phyloP scores from a whole-genome alignment of 2,113 vertebrate species.

The Aptenodytes patagonicus region DNA sequence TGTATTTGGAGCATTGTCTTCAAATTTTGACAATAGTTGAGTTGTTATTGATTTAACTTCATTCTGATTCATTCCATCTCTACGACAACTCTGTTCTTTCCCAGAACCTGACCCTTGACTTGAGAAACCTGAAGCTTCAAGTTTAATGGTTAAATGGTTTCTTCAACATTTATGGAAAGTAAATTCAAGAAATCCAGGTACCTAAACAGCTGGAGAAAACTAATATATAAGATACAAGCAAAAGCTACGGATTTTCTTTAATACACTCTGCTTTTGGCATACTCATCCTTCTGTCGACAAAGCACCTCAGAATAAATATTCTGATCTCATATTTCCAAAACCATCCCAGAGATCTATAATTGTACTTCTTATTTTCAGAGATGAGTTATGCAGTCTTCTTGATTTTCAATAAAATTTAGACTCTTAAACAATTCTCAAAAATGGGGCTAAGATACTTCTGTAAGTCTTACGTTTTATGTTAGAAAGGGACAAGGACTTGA shows the following conservation, averaged over 20 bases:
- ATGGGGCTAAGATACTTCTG: neutral
- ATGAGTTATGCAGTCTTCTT: neutral
- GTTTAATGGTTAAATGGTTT: neutral
- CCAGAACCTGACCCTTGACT: conserved; percentile 52
- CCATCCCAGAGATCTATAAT: neutral
- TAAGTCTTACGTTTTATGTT: neutral
- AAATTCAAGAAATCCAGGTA: neutral
- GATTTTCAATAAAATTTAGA: neutral
- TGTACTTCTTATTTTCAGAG: neutral
- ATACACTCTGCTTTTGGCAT: neutral
- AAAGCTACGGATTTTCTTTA: neutral
- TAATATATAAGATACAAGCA: neutral
- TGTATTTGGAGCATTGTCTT: conserved; percentile 72
- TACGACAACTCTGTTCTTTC: conserved; percentile 46
- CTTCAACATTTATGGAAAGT: neutral
- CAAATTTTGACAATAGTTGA: conserved; percentile 82
- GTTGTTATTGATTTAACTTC: conserved; percentile 85
- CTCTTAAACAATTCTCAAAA: neutral
- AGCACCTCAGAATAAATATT: neutral
- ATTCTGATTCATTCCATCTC: conserved; percentile 72
- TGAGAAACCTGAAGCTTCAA: conserved; percentile 69
- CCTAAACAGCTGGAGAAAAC: neutral
- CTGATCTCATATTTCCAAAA: neutral
- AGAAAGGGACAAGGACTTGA: neutral
- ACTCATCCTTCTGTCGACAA: neutral